Conservation (phyloP, 2,113 vertebrate species). For the Mohoua ochrocephala region DNA sequence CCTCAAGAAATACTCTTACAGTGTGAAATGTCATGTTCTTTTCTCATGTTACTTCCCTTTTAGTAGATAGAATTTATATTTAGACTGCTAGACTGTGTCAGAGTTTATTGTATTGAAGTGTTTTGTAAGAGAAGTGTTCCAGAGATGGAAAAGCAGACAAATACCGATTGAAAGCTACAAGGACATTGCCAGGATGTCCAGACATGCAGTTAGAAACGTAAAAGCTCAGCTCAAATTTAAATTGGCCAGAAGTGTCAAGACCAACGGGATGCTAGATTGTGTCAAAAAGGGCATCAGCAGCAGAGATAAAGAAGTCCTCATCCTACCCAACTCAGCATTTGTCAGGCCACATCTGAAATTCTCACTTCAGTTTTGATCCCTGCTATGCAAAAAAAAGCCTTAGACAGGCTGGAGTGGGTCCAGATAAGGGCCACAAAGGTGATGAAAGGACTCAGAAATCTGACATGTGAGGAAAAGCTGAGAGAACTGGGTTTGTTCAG, state of each 20-base stretch:
- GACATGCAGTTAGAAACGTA: background rate
- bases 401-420: background rate
- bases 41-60: background rate
- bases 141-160: background rate
- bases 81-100: background rate
- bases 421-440: background rate
- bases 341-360: background rate
- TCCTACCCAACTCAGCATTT: background rate
- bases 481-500: background rate
- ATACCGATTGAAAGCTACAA: background rate
- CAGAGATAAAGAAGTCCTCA: background rate
- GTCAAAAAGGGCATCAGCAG: background rate
- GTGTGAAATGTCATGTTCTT: background rate
- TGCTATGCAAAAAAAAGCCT: background rate
- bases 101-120: background rate
- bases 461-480: background rate
- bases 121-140: background rate
- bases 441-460: background rate
- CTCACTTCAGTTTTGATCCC: background rate
- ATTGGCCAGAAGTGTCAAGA: background rate
- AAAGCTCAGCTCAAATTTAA: background rate
- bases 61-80: background rate
- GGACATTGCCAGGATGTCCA: background rate
- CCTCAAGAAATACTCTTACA: background rate
- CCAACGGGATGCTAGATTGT: background rate